A percentile compares a stretch with the other conserved stretches of the same genome.
Conservation (phyloP, 1,140 invertebrate genomes). For the Sminthurinus signatus region DNA sequence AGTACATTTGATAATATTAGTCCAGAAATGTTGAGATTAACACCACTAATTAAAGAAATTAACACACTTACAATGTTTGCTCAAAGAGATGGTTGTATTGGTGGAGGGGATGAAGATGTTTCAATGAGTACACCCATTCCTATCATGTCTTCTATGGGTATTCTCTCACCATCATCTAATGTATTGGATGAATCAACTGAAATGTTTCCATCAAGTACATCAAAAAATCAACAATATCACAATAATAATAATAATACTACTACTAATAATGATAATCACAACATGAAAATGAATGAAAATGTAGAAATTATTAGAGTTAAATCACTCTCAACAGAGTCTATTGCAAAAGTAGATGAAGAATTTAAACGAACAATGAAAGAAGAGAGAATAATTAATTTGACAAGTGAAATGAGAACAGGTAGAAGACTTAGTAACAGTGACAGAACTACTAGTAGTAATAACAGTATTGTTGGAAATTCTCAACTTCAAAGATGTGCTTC, state of each 20-base stretch:
- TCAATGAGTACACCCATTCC: not conserved
- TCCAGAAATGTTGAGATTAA: constrained; percentile 21
- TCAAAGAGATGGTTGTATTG: not conserved
- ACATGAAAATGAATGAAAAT: too few relatives aligned
- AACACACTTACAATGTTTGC: constrained; percentile 26
- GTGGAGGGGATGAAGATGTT: too few relatives aligned
- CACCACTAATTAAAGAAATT: constrained; percentile 36
- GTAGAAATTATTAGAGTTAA: too few relatives aligned
- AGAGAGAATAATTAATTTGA: constrained; percentile 22
- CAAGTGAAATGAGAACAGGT: not conserved
- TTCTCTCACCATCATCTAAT: too few relatives aligned
- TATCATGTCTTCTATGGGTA: not conserved
- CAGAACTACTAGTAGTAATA: too few relatives aligned
- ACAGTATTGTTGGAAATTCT: too few relatives aligned
- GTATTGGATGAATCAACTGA: too few relatives aligned
- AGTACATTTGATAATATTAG: not conserved
- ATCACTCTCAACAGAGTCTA: too few relatives aligned
- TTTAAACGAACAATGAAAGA: constrained; percentile 25
- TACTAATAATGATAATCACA: too few relatives aligned
- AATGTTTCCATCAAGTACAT: too few relatives aligned
- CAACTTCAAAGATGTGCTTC: constrained; percentile 10
- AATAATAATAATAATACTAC: too few relatives aligned
- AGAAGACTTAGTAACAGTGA: not conserved
- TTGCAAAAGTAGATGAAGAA: constrained; percentile 19
- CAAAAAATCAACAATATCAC: too few relatives aligned